Percentiles rank a stretch among this genome's conserved stretches.
These are phyloP conservation scores for Ascidia mentula DNA, from an alignment of 23 tunicate genomes.

Conservation along the genomic window DNA sequence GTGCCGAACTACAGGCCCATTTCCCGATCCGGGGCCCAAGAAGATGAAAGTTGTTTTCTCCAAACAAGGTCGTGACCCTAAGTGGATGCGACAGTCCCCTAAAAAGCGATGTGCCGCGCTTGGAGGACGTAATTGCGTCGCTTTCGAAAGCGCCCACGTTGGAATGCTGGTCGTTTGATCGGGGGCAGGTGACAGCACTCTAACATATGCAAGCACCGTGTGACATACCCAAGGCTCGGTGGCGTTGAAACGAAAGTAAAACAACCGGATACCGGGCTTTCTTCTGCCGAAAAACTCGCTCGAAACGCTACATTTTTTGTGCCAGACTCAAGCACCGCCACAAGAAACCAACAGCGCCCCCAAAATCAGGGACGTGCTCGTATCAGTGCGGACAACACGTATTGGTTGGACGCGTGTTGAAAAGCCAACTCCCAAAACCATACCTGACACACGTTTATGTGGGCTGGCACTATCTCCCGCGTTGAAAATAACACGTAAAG, in stretches of 20 bases:
- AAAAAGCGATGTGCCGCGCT: no score
- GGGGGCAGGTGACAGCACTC: background rate
- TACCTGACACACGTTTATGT: background rate
- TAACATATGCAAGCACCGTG: constrained; percentile 5
- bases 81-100: no score
- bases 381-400: background rate
- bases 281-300: background rate
- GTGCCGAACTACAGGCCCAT: no score
- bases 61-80: background rate
- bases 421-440: background rate
- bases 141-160: background rate
- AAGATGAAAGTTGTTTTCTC: background rate
- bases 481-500: background rate
- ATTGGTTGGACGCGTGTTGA: background rate
- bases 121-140: background rate
- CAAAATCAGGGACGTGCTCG: background rate
- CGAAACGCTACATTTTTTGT: constrained; percentile 7
- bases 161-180: constrained; percentile 9
- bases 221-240: background rate
- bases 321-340: background rate
- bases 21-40: background rate
- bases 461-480: background rate
- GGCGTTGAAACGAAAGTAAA: background rate
- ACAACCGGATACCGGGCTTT: background rate
- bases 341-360: constrained; percentile 7